phyloP scores from a whole-genome alignment of 2,113 vertebrate genomes.

The Nerophis ophidion region DNA sequence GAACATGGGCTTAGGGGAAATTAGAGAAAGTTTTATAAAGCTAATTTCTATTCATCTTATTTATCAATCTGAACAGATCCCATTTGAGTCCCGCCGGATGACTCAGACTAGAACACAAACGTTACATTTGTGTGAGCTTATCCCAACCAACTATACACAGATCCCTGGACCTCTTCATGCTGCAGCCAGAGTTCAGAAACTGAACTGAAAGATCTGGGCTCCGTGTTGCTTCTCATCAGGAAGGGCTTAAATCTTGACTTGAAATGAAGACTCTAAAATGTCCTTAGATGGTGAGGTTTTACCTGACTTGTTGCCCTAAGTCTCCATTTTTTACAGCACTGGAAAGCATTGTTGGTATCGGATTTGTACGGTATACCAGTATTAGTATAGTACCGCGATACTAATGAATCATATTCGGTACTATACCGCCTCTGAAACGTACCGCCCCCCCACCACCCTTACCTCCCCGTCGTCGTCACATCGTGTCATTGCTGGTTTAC shows the following conservation, averaged over 20 bases:
- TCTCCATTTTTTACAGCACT: neutral
- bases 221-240: neutral
- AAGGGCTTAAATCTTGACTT: neutral
- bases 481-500: too few relatives aligned
- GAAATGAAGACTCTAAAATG: neutral
- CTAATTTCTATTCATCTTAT: too few relatives aligned
- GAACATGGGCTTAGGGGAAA: neutral
- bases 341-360: neutral
- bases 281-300: neutral
- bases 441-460: too few relatives aligned
- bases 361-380: too few relatives aligned
- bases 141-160: slow-evolving; percentile 9
- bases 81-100: too few relatives aligned
- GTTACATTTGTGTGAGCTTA: neutral
- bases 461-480: too few relatives aligned
- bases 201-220: slow-evolving; percentile 2
- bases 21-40: neutral
- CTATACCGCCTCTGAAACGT: too few relatives aligned
- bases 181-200: neutral
- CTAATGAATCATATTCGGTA: too few relatives aligned
- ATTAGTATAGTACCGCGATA: too few relatives aligned
- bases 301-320: too few relatives aligned
- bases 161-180: neutral
- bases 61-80: neutral
- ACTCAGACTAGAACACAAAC: too few relatives aligned